phyloP scores from a whole-genome alignment of 2,797 vertebrate species.

The Mus caroli region DNA sequence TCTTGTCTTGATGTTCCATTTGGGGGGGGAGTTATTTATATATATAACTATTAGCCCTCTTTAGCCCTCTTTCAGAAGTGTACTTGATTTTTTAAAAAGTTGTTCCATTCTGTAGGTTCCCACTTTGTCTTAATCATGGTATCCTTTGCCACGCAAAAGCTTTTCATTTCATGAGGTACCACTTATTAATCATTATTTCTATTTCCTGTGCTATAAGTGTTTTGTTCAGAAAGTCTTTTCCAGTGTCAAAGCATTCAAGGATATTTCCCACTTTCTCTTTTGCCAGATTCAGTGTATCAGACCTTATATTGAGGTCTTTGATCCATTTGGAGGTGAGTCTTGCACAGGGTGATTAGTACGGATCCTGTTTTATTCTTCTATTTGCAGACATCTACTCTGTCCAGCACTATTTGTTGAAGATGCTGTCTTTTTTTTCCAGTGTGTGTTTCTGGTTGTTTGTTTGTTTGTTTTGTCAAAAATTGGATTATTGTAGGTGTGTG shows the following conservation, averaged over 20 bases:
- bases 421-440: neutral
- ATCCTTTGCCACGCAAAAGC: neutral
- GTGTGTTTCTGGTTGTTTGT: neutral
- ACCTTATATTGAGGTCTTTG: neutral
- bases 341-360: neutral
- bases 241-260: neutral
- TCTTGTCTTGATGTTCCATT: neutral
- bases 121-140: neutral
- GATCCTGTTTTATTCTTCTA: neutral
- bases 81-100: neutral
- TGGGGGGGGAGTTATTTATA: neutral
- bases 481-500: neutral
- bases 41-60: neutral
- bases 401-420: neutral
- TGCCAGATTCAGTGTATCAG: neutral
- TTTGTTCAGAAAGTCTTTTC: neutral
- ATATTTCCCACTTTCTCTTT: neutral
- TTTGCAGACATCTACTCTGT: neutral
- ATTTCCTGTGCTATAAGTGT: neutral
- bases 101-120: neutral
- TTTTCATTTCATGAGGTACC: neutral
- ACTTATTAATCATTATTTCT: neutral
- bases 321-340: neutral
- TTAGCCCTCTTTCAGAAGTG: neutral
- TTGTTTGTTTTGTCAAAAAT: neutral